Base-by-base conservation (phyloP, 2,888 invertebrate species). In the Scrobipalpa costella region DNA sequence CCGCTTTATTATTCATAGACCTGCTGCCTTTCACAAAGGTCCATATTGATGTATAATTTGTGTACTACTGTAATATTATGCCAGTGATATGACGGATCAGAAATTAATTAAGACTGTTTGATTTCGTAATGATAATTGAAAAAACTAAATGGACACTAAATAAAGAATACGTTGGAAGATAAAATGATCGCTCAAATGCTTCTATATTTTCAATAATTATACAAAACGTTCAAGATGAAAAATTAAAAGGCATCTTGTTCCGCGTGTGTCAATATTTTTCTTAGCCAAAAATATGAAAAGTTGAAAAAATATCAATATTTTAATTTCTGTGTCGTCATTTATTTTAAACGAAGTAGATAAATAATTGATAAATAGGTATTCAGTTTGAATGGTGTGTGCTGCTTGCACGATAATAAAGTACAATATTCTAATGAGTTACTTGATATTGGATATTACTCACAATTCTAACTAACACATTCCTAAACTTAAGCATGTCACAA, bases 1-100 rank as follows among this genome's bases (percentile, higher is more conserved):
- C 44, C 15, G 44, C 3, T 44, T 44, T 44, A 44, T 44, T 44
- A 44, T 44, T 44, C n/a, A 44, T 44, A 44, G 44, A 44, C 44
- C 15, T 44, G n/a, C 44, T 9, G 44, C n/a, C 44, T 15, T 44
- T 44, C 6, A 44, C 44, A 44, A 44, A 15, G 44, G 44, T 11
- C 40, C n/a, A n/a, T 44, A 44, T 44, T n/a, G 44, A 44, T 15
- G 15, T 44, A 15, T 9, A 44, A 15, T 44, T 15, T n/a, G n/a
- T 44, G 36, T 36, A 36, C 34, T 11, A 9, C 7, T 38, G 9
- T 9, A 9, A 9, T 38, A 38, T 13, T 40, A 27, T 27, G 5
- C 27, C 27, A 27, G 27, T 5, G 11, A 40, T 13, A 13, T 3
- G 40, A 13, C 13, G 40, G 2, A 40, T 13, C 0, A 13, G 13